Evolutionary conservation across 2,797 vertebrate genomes (phyloP).

Genomic region (Chaetophractus vellerosus): DNA sequence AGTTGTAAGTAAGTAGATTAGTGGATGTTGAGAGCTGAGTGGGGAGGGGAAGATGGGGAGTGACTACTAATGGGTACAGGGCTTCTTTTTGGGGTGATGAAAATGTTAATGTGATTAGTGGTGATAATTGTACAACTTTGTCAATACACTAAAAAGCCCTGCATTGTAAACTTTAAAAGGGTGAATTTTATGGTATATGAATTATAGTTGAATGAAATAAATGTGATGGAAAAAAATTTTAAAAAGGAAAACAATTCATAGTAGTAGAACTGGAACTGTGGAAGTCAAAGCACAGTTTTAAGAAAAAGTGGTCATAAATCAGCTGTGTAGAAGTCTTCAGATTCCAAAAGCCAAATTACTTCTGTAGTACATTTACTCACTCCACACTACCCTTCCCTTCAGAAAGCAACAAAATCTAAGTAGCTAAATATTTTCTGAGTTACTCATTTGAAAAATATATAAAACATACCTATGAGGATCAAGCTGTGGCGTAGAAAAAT

Average conservation of each 20-base stretch:
- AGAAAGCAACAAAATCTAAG: background rate
- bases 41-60: no score
- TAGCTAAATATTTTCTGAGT: conserved; percentile 33
- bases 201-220: no score
- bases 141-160: no score
- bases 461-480: background rate
- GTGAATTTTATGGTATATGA: no score
- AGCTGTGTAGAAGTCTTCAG: background rate
- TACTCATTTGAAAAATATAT: background rate
- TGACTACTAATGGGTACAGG: no score
- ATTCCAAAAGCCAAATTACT: conserved; percentile 38
- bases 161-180: no score
- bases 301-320: background rate
- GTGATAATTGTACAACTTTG: no score
- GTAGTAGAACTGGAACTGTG: background rate
- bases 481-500: background rate
- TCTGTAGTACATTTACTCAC: background rate
- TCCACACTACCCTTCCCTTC: background rate
- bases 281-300: background rate
- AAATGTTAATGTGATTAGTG: no score
- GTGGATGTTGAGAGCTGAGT: no score
- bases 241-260: background rate
- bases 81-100: no score
- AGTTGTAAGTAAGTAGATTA: no score
- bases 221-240: no score